Conservation (phyloP, 2,888 invertebrate species). For the Nomada ruficornis region DNA sequence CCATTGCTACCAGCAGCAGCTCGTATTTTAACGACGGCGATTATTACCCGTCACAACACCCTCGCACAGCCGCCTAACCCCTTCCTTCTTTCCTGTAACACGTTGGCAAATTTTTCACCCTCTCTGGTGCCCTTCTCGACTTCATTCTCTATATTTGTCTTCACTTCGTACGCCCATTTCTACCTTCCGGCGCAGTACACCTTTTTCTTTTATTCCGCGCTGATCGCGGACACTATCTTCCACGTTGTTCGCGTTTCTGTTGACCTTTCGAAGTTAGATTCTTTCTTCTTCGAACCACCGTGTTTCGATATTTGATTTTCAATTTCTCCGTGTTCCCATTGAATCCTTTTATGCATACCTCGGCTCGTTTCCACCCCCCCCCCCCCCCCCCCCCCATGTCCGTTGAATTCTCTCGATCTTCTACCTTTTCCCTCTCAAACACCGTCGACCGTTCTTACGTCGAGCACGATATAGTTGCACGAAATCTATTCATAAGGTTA, state of each 20-base stretch:
- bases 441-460: background rate
- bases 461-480: conserved; percentile 23
- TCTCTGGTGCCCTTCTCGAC: too few species aligned
- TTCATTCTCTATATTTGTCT: too few species aligned
- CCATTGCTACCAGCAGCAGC: conserved; percentile 7
- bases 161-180: background rate
- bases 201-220: background rate
- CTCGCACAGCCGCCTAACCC: background rate
- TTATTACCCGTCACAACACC: conserved; percentile 51
- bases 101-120: background rate
- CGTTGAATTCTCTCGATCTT: background rate
- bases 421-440: background rate
- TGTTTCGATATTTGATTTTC: background rate
- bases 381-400: background rate
- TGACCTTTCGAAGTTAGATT: background rate
- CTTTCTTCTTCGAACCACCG: background rate
- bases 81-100: too few species aligned
- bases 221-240: background rate
- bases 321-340: background rate
- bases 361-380: background rate
- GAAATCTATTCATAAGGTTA: conserved; percentile 52
- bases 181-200: background rate
- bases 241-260: background rate
- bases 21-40: conserved; percentile 57
- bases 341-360: too few species aligned